Base-by-base conservation (phyloP, 2,888 invertebrate species). In the Melanargia galathea region DNA sequence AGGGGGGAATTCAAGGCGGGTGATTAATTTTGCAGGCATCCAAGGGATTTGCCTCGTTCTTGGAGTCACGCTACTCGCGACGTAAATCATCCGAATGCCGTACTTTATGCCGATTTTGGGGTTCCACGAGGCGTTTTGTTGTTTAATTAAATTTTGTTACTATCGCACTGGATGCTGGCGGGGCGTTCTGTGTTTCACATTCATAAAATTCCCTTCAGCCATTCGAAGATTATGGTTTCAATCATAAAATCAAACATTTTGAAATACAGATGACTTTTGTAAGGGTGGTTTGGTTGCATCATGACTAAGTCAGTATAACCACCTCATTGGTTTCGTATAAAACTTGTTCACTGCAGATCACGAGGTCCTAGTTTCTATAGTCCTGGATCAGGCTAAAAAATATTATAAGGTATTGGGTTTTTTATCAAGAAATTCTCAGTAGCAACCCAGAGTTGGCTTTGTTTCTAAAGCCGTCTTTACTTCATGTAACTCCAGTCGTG, bases 11-110 rank as follows among this genome's bases (percentile, higher is more conserved):
- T 75, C 76, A 70, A 74, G 75, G 72, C 71, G 73, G 75, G 78
- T 83, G 82, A 86, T 86, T 86, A 85, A 86, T 86, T 86, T 82
- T 72, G 73, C 74, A 71, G 77, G 80, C 82, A 83, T 84, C 82
- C 80, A 77, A 78, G 77, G 80, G 82, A 84, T 80, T 82, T 80
- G 75, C 76, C 78, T 75, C 78, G 79, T 79, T 79, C 76, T 75
- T 75, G 75, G 69, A 84, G 84, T 82, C 84, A 85, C 84, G 85
- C 82, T 76, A 83, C 74, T 76, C 71, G 70, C 76, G 72, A 74
- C 75, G 81, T 83, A 84, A 85, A 85, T 86, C 85, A 86, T 84
- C 79, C 73, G 75, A 79, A 75, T 74, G 70, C 70, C 67, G 58
- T 65, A 63, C 57, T 67, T 63, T 20, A 65, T 60, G 62, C 62